Evolutionary conservation across 1,140 invertebrate species (phyloP).

Genomic region (Akabosia matsudoensis): DNA sequence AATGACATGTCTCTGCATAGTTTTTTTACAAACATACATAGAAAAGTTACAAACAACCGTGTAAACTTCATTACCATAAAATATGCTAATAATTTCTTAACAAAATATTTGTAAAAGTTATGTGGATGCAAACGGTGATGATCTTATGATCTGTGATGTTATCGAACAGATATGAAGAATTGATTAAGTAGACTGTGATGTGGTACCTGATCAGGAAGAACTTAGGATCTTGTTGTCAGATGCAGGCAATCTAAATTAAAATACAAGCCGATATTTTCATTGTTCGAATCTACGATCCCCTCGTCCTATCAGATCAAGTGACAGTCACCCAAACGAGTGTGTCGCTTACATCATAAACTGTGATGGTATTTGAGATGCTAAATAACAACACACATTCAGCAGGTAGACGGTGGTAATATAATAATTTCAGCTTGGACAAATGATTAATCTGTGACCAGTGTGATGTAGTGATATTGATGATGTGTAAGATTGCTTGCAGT

Average conservation of each 20-base stretch:
- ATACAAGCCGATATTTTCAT: too few species aligned
- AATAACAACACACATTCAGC: background rate
- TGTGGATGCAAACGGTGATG: background rate
- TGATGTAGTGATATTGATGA: slow-evolving; percentile 14
- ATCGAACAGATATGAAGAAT: background rate
- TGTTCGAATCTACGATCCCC: too few species aligned
- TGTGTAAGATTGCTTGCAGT: background rate
- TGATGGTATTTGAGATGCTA: background rate
- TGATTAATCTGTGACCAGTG: background rate
- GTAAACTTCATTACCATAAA: slow-evolving; percentile 2
- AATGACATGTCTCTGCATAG: background rate
- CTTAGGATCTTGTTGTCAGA: background rate
- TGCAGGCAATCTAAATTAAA: too few species aligned
- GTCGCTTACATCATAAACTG: too few species aligned
- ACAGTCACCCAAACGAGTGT: too few species aligned
- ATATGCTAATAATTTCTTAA: slow-evolving; percentile 24
- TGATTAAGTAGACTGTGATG: background rate
- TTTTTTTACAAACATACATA: background rate
- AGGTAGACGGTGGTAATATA: background rate
- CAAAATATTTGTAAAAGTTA: slow-evolving; percentile 1
- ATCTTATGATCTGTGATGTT: background rate
- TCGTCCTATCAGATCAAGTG: too few species aligned
- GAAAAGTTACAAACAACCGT: background rate
- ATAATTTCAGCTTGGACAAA: background rate
- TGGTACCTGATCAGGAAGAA: background rate